Conservation (phyloP, 1,140 invertebrate species). For the Drosophila leontia region DNA sequence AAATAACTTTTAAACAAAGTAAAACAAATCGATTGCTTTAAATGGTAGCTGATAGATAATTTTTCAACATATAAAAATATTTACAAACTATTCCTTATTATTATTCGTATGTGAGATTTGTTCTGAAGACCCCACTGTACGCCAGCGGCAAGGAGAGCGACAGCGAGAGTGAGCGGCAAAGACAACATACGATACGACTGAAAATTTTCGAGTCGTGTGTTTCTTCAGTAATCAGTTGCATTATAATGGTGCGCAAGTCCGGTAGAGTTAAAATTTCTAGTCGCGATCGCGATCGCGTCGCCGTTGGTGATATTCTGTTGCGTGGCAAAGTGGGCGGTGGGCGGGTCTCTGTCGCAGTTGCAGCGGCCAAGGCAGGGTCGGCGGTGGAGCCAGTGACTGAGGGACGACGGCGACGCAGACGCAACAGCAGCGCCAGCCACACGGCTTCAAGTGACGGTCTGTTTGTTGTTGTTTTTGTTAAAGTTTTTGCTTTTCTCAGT, state of each 20-base stretch:
- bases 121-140: constrained; percentile 9
- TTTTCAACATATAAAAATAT: background rate
- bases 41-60: background rate
- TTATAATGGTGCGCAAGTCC: constrained; percentile 83
- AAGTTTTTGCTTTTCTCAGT: constrained; percentile 25
- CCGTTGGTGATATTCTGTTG: constrained; percentile 60
- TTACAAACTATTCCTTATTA: background rate
- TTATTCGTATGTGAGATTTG: background rate
- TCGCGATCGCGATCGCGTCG: constrained; percentile 53
- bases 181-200: constrained; percentile 72
- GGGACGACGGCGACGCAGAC: constrained; percentile 39
- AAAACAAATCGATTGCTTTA: background rate
- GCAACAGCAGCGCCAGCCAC: constrained; percentile 59
- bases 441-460: constrained; percentile 70
- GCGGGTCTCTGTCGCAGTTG: constrained; percentile 31
- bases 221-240: constrained; percentile 80
- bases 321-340: constrained; percentile 61
- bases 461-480: constrained; percentile 26
- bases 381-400: constrained; percentile 14
- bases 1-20: background rate
- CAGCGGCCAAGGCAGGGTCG: constrained; percentile 15
- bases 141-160: constrained; percentile 3
- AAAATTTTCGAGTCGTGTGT: constrained; percentile 57
- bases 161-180: constrained; percentile 35
- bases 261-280: constrained; percentile 81